Percentiles rank a stretch among this genome's conserved stretches.
These are phyloP conservation scores for Axea sp. DNA, from an alignment of 2,888 invertebrate species.

Conservation along the genomic window DNA sequence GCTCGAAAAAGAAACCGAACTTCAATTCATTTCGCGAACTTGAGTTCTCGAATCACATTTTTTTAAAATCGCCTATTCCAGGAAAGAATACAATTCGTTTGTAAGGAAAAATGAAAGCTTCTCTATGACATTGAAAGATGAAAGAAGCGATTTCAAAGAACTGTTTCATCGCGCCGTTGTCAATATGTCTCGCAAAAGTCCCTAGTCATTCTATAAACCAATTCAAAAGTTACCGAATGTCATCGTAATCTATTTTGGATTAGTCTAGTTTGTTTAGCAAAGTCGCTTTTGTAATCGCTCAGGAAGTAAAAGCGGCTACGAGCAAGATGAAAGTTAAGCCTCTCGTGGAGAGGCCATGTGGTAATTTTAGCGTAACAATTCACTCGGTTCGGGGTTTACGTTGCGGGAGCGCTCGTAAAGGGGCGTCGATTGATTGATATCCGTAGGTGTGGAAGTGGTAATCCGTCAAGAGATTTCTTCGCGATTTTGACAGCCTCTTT, in stretches of 20 bases:
- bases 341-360: conserved; percentile 68
- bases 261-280: conserved; percentile 26
- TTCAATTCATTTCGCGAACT: neutral
- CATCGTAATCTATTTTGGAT: conserved; percentile 48
- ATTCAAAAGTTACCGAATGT: conserved; percentile 36
- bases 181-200: too few relatives aligned
- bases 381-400: conserved; percentile 68
- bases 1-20: neutral
- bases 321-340: conserved; percentile 13
- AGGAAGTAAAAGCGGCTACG: conserved; percentile 22
- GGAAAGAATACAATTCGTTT: too few relatives aligned
- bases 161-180: too few relatives aligned
- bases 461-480: conserved; percentile 63
- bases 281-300: conserved; percentile 37
- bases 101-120: too few relatives aligned
- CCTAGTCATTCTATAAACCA: too few relatives aligned
- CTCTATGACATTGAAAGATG: too few relatives aligned
- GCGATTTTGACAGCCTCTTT: conserved; percentile 27
- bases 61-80: neutral
- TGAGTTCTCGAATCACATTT: neutral
- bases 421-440: conserved; percentile 76
- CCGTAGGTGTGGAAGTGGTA: conserved; percentile 62
- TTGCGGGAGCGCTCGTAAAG: conserved; percentile 69
- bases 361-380: conserved; percentile 75
- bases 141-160: too few relatives aligned